A percentile compares a stretch with the other conserved stretches of the same genome.
phyloP scores from a whole-genome alignment of 2,888 invertebrate genomes.

The Teleiodes luculella region DNA sequence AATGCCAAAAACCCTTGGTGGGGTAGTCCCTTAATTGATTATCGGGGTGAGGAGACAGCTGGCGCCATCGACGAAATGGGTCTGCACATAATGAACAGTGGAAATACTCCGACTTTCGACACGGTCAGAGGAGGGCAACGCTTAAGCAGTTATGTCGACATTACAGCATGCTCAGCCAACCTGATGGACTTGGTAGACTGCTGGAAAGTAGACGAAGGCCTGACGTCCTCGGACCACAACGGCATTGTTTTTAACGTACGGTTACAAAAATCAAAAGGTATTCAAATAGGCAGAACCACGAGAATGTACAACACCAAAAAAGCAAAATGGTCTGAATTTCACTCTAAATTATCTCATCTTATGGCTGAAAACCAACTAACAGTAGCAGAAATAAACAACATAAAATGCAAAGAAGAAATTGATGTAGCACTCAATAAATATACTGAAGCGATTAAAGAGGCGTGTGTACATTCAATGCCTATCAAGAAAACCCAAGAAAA shows the following conservation, averaged over 20 bases:
- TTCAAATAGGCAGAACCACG: slow-evolving; percentile 7
- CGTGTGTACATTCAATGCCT: not conserved
- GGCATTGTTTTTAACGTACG: slow-evolving; percentile 10
- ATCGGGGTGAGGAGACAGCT: slow-evolving; percentile 17
- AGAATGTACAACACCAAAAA: slow-evolving; percentile 18
- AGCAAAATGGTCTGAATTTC: slow-evolving; percentile 17
- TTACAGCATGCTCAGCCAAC: slow-evolving; percentile 9
- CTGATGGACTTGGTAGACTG: slow-evolving; percentile 5
- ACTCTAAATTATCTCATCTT: too few species aligned
- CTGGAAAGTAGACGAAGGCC: slow-evolving; percentile 14
- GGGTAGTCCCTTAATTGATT: slow-evolving; percentile 19
- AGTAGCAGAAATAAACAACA: not conserved
- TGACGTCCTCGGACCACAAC: slow-evolving; percentile 21
- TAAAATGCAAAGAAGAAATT: not conserved
- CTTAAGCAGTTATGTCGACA: not conserved
- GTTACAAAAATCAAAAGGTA: slow-evolving; percentile 11
- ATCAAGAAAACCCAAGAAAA: not conserved
- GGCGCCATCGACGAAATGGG: slow-evolving; percentile 10
- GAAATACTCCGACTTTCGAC: slow-evolving; percentile 17
- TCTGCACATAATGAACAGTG: slow-evolving; percentile 12
- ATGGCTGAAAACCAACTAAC: not conserved
- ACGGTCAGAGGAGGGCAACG: not conserved
- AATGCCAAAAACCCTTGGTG: slow-evolving; percentile 18
- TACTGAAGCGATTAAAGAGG: not conserved
- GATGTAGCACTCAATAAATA: not conserved